Conservation (phyloP, 2,797 vertebrate genomes). For the Channallabes apus region DNA sequence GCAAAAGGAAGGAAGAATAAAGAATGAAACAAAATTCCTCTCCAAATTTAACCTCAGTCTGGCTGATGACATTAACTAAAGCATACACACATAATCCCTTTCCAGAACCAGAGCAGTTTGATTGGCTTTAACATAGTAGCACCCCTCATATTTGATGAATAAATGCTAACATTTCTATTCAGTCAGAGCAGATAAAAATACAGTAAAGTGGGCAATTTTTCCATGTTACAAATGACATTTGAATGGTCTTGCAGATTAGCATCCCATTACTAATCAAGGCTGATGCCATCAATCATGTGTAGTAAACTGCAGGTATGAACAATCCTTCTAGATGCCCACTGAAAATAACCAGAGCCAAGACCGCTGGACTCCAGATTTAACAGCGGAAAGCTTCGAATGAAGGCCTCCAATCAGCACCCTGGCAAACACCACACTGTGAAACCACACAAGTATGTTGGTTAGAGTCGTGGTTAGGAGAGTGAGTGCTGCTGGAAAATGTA, state of each 20-base stretch:
- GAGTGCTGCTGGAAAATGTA: slow-evolving; percentile 26
- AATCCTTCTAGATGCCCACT: slow-evolving; percentile 6
- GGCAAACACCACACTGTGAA: slow-evolving; percentile 31
- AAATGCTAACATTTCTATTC: slow-evolving; percentile 8
- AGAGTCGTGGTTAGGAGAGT: slow-evolving; percentile 4
- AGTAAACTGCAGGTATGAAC: slow-evolving; percentile 22
- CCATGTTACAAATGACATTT: slow-evolving; percentile 7
- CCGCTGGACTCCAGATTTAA: slow-evolving; percentile 15
- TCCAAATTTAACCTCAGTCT: slow-evolving; percentile 8
- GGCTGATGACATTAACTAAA: slow-evolving; percentile 14
- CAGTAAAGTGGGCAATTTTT: slow-evolving; percentile 32
- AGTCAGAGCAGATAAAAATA: slow-evolving; percentile 17
- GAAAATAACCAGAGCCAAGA: slow-evolving; percentile 25
- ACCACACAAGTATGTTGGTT: neutral
- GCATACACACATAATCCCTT: slow-evolving; percentile 4
- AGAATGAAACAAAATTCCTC: slow-evolving; percentile 18
- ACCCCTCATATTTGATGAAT: neutral
- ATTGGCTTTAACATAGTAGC: slow-evolving; percentile 3
- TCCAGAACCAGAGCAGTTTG: slow-evolving; percentile 6
- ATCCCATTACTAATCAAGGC: slow-evolving; percentile 38
- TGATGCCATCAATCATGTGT: slow-evolving; percentile 13
- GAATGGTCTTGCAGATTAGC: slow-evolving; percentile 25
- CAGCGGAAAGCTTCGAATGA: slow-evolving; percentile 27
- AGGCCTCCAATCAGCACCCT: slow-evolving; percentile 36
- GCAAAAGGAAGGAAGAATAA: neutral